These are phyloP conservation scores for Fulica atra DNA, from an alignment of 2,113 vertebrate species.

Conservation along the genomic window DNA sequence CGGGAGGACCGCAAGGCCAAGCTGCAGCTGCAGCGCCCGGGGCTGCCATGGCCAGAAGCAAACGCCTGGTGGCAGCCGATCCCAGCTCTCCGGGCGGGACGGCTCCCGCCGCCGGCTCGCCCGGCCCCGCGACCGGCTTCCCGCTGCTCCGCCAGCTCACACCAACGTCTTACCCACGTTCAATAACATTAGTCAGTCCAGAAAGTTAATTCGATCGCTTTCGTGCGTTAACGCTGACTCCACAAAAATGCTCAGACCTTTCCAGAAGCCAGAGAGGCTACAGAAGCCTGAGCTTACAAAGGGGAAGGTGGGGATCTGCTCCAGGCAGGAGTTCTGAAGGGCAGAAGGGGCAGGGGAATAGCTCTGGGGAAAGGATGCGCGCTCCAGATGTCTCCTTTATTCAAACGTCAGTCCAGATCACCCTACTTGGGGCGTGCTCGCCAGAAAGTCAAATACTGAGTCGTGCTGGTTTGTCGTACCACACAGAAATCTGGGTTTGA, in stretches of 20 bases:
- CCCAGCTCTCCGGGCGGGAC: neutral
- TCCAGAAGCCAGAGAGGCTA: neutral
- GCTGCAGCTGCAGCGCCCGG: neutral
- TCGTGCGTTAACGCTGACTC: neutral
- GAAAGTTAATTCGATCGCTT: rapidly evolving
- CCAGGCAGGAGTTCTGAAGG: neutral
- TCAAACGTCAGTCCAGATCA: neutral
- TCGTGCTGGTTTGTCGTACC: rapidly evolving
- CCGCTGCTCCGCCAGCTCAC: rapidly evolving
- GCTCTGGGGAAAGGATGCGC: neutral
- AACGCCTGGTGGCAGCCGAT: neutral
- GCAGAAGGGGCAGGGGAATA: neutral
- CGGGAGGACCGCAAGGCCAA: no score
- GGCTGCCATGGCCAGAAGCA: neutral
- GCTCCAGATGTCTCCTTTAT: neutral
- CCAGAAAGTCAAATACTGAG: neutral
- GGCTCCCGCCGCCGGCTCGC: neutral
- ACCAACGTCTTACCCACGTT: rapidly evolving
- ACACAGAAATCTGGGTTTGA: neutral
- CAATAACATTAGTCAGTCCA: rapidly evolving
- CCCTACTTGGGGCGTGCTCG: neutral
- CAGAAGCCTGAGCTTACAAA: neutral
- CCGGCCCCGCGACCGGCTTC: no score
- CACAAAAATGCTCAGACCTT: neutral
- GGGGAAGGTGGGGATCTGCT: neutral